Evolutionary conservation across 1,140 invertebrate species (phyloP), one percentile per base, ranked within the genome.

Genomic region (Achroia grisella): DNA sequence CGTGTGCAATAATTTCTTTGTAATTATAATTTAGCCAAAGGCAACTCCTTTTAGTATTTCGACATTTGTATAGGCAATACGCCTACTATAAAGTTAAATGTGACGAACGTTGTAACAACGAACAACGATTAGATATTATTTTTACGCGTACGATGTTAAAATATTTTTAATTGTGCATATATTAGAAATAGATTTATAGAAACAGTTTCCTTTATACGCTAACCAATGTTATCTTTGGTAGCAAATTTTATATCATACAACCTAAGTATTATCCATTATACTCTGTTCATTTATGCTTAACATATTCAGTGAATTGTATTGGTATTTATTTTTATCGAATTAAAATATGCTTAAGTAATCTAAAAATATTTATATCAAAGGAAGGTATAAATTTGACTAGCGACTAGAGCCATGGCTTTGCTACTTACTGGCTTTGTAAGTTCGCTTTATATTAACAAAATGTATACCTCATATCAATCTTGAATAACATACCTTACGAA

Each of bases 11-110:
- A 82, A 67, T 58, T 58, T 62, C 70, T 48, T 52, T 61, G 55
- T 56, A 66, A 67, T 48, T 68, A 68, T 63, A 47, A 54, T 56
- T 60, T 65, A 71, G 78, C 78, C 78, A 79, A 82, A 82, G 78
- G 73, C 78, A 66, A 71, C 59, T 53, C 50, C 48, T 35, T 14
- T 10, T 35, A 14, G 17, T 23, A 23, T 3, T 23, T 23, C 6
- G 17, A 2, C 17, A 23, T 14, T 37, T 37, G 13, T 34, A 1
- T 5, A 17, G 14, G 17, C 17, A n/a, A 15, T 23, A 23, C 2
- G 17, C 17, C 17, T 23, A 13, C 17, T 15, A 15, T 34, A 8
- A n/a, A 17, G 10, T 17, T 37, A 23, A 17, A 15, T 37, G 14
- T 35, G 33, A 35, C 10, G 5, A 37, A 35, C 42, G 39, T 50